These are phyloP conservation scores for Sakesphorus luctuosus DNA, from an alignment of 2,113 vertebrate species.

Conservation along the genomic window DNA sequence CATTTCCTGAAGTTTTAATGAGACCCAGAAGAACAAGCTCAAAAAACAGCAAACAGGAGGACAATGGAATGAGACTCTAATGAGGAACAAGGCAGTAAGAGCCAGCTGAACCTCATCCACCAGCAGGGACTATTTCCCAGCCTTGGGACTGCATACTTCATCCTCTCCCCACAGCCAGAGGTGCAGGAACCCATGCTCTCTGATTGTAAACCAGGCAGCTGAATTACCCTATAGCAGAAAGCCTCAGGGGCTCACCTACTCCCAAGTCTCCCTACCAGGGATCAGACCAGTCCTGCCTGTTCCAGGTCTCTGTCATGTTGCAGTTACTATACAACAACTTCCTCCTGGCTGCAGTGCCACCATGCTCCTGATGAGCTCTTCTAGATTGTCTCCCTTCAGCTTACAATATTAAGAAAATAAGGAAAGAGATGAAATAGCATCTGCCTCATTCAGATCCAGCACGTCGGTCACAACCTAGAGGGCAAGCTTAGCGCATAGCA, in stretches of 20 bases:
- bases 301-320: neutral
- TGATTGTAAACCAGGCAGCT: neutral
- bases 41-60: neutral
- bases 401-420: neutral
- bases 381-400: neutral
- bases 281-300: neutral
- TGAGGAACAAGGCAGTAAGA: neutral
- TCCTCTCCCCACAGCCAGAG: neutral
- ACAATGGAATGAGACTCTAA: neutral
- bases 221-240: neutral
- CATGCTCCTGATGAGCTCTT: neutral
- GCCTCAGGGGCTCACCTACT: too few relatives aligned
- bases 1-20: neutral
- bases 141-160: neutral
- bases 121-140: neutral
- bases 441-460: neutral
- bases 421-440: neutral
- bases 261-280: neutral
- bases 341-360: fast-evolving
- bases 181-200: neutral
- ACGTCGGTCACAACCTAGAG: neutral
- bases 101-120: neutral
- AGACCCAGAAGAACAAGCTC: neutral
- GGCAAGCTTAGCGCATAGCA: neutral
- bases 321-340: neutral